Conservation (phyloP, 2,113 vertebrate species). For the Sula dactylatra region DNA sequence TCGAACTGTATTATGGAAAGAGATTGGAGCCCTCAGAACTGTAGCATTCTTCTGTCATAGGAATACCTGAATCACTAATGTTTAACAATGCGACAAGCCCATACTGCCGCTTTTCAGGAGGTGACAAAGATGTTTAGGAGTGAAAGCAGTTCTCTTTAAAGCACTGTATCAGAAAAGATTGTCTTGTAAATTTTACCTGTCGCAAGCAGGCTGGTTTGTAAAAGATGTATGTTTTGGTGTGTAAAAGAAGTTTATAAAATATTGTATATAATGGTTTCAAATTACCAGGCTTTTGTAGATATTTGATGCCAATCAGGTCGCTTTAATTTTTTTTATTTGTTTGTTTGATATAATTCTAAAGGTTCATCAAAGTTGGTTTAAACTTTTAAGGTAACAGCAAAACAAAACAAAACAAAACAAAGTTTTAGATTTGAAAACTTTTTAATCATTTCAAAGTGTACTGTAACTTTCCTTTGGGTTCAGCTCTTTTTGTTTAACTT, state of each 20-base stretch:
- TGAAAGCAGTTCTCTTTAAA: slow-evolving; percentile 75
- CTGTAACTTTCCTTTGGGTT: slow-evolving; percentile 66
- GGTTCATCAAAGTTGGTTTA: slow-evolving; percentile 50
- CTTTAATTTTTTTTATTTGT: slow-evolving; percentile 70
- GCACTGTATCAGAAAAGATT: slow-evolving; percentile 79
- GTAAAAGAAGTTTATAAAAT: slow-evolving; percentile 84
- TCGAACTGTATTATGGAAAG: slow-evolving; percentile 58
- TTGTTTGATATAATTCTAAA: slow-evolving; percentile 48
- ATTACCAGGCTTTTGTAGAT: slow-evolving; percentile 89
- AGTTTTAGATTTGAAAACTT: slow-evolving; percentile 63
- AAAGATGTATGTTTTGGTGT: slow-evolving; percentile 87
- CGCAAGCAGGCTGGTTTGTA: slow-evolving; percentile 81
- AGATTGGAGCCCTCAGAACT: slow-evolving; percentile 61
- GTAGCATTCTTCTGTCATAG: slow-evolving; percentile 57
- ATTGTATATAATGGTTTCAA: slow-evolving; percentile 90
- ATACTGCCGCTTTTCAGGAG: slow-evolving; percentile 72
- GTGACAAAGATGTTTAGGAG: slow-evolving; percentile 65
- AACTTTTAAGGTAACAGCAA: slow-evolving; percentile 53
- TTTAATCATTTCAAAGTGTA: slow-evolving; percentile 65
- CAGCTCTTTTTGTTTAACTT: slow-evolving; percentile 60
- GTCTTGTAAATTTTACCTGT: slow-evolving; percentile 83
- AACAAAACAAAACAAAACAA: background rate
- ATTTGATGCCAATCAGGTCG: slow-evolving; percentile 81
- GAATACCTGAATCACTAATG: slow-evolving; percentile 58
- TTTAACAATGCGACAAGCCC: slow-evolving; percentile 65